Evolutionary conservation across 2,113 vertebrate genomes (phyloP).

Genomic region (Phaetusa simplex): DNA sequence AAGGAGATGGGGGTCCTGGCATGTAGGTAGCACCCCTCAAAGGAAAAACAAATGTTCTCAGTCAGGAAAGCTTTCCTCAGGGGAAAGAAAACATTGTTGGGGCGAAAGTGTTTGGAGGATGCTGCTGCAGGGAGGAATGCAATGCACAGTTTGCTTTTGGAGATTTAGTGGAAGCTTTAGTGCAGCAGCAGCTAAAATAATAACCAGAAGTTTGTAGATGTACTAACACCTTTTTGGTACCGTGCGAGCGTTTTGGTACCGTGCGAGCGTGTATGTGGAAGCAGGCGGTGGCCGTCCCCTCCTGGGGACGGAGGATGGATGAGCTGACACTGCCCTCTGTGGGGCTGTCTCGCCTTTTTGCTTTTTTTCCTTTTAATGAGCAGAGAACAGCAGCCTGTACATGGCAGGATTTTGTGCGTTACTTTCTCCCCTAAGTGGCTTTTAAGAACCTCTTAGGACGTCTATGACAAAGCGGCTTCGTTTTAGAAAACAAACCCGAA

Average conservation of each 20-base stretch:
- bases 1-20: neutral
- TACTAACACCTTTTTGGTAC: neutral
- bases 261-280: neutral
- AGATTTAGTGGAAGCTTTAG: neutral
- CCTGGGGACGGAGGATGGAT: neutral
- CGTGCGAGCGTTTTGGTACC: rapidly evolving
- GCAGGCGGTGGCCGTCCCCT: neutral
- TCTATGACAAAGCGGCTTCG: neutral
- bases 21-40: neutral
- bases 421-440: neutral
- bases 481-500: neutral
- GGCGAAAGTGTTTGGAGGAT: neutral
- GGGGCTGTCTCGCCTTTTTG: neutral
- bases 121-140: neutral
- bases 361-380: neutral
- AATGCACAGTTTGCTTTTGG: neutral
- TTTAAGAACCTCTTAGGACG: neutral
- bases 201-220: neutral
- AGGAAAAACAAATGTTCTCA: neutral
- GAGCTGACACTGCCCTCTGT: neutral
- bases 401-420: neutral
- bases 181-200: neutral
- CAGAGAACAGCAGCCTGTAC: neutral
- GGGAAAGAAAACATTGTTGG: neutral
- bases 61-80: neutral